Evolutionary conservation across 2,797 vertebrate genomes (phyloP), one percentile per base, ranked within the genome.

Genomic region (Alfaro cultratus): DNA sequence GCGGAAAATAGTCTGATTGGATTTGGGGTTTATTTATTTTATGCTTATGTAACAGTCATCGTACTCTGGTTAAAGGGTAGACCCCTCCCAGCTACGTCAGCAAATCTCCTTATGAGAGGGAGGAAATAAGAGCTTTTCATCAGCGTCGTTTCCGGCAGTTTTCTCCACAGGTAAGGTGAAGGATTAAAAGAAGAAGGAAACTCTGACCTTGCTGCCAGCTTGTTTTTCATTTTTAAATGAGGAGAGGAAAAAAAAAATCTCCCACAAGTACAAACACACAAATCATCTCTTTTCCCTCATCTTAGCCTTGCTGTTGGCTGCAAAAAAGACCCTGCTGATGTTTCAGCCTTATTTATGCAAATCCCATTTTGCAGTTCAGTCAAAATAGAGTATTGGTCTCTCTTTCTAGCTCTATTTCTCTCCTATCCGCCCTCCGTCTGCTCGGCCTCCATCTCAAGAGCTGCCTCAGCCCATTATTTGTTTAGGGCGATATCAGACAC

Each of bases 311-410:
- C 91, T 92, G 89, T 83, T 92, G 90, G 91, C 89, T 89, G 89
- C 81, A 46, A 72, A 93, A 91, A 76, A 93, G 85, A 86, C 79
- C 89, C 91, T 88, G 93, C 91, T 92, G 93, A 95, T 93, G 91
- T 93, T 94, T 91, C 90, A 92, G 93, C 87, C 91, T 94, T 94
- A 95, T 95, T 95, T 95, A 96, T 95, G 94, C 94, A 95, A 96
- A 96, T 95, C 95, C 94, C 85, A 94, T 95, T 94, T 94, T 94
- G 92, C 94, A 94, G 92, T 92, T 94, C 92, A 93, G 91, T 93
- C 92, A 93, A 92, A 93, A 94, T 90, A 77, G 90, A 91, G 87
- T 87, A 86, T 87, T 83, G 85, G 91, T 91, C 87, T 74, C 90
- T 72, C 83, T 73, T 80, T 86, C 84, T 85, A 76, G 26, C 85